Evolutionary conservation across 2,113 vertebrate species (phyloP).

Genomic region (Heliornis fulica): DNA sequence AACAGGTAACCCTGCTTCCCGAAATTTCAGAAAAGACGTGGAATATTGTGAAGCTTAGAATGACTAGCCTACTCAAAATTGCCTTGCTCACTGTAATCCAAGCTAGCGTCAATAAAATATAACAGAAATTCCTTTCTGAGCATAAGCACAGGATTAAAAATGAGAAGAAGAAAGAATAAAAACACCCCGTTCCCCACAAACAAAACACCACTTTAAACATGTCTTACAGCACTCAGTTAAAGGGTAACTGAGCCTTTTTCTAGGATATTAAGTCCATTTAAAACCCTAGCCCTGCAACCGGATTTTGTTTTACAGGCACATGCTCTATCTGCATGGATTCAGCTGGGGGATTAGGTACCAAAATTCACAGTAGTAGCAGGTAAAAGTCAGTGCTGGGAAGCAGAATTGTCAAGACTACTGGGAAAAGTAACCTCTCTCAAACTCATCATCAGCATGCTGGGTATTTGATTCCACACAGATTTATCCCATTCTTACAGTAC

Average conservation of each 20-base stretch:
- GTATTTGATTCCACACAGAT: not conserved
- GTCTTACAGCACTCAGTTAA: slow-evolving; percentile 26
- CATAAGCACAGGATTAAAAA: slow-evolving; percentile 36
- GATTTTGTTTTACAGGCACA: slow-evolving; percentile 11
- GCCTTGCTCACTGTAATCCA: slow-evolving; percentile 13
- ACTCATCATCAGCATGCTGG: slow-evolving; percentile 35
- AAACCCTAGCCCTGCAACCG: slow-evolving; percentile 33
- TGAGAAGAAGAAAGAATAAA: not conserved
- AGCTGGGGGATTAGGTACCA: slow-evolving; percentile 21
- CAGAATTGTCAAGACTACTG: slow-evolving; percentile 15
- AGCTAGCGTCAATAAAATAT: not conserved
- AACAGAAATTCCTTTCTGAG: slow-evolving; percentile 30
- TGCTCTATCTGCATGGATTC: slow-evolving; percentile 31
- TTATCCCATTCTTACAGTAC: slow-evolving; percentile 35
- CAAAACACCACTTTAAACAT: slow-evolving; percentile 6
- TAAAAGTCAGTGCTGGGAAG: slow-evolving; percentile 61
- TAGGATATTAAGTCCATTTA: not conserved
- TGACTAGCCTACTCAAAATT: not conserved
- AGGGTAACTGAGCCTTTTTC: slow-evolving; percentile 19
- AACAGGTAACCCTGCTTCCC: slow-evolving; percentile 73
- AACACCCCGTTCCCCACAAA: not conserved
- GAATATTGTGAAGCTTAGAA: slow-evolving; percentile 8
- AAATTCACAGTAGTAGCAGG: slow-evolving; percentile 75
- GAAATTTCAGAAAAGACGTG: slow-evolving; percentile 43
- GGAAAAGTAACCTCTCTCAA: slow-evolving; percentile 22